Evolutionary conservation across 2,888 invertebrate genomes (phyloP), one percentile per base, ranked within the genome.

Genomic region (Halictus quadricinctus): DNA sequence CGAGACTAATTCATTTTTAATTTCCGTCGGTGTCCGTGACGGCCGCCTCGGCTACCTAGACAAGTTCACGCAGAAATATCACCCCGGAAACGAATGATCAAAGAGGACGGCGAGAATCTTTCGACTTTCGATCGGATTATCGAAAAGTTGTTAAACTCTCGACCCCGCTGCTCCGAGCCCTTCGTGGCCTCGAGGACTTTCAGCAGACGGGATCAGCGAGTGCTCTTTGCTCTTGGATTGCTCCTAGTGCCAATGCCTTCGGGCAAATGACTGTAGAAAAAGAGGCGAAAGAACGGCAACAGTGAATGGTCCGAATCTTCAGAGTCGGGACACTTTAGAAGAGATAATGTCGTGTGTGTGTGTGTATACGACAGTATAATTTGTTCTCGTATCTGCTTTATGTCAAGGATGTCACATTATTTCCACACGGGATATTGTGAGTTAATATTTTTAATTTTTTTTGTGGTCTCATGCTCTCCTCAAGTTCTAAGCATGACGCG

Each of bases 91-190:
- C 29, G 64, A 64, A 54, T 21, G 54, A 54, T 64, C 64, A 64
- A 64, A 64, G 29, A 15, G 64, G 15, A 64, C 64, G 7, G 25
- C 15, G 29, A 29, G 64, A 64, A 29, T 64, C 64, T 64, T 64
- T 64, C 25, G 41, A 43, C 41, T 43, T 60, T 25, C 43, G 41
- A 75, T 75, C 75, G 64, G 69, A 69, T 69, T 69, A 69, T 69
- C 69, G 69, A 41, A 69, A 21, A 69, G 41, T 69, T 36, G 69
- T 69, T 69, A 43, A 29, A 29, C 29, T 25, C 64, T 64, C 7
- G 25, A 60, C 60, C 25, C 25, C 60, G 6, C 41, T 41, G 36
- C 21, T 69, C 5, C 41, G 41, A 36, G 18, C 36, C 5, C 21
- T 43, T 69, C 6, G 0, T 36, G 64, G 64, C 25, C 64, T 64